These are phyloP conservation scores for Catajapyx aquilonaris DNA, from an alignment of 1,140 invertebrate genomes.

Conservation along the genomic window DNA sequence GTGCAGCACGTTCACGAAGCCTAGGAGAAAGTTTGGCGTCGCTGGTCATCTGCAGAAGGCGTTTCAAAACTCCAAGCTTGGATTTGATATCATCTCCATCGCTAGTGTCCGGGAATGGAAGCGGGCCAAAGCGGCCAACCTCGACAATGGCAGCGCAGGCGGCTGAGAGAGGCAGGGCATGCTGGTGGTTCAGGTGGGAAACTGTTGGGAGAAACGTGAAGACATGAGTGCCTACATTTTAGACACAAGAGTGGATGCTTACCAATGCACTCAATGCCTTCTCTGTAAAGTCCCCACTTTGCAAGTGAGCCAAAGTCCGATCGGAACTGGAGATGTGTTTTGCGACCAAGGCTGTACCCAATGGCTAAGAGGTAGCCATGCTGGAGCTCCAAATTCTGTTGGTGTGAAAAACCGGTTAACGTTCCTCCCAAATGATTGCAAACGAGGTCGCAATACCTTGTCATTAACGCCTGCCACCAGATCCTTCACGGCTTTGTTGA, in stretches of 20 bases:
- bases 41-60: slow-evolving; percentile 33
- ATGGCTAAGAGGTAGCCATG: slow-evolving; percentile 47
- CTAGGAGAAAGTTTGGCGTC: slow-evolving; percentile 37
- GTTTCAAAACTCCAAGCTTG: slow-evolving; percentile 34
- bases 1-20: slow-evolving; percentile 46
- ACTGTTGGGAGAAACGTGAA: no score
- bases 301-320: slow-evolving; percentile 15
- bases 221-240: no score
- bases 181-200: slow-evolving; percentile 31
- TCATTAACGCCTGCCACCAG: slow-evolving; percentile 16
- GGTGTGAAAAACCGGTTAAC: no score
- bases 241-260: no score
- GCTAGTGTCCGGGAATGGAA: slow-evolving; percentile 34
- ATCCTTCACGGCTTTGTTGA: slow-evolving; percentile 15
- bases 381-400: slow-evolving; percentile 34
- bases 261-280: slow-evolving; percentile 32
- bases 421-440: no score
- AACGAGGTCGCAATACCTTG: slow-evolving; percentile 28
- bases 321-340: slow-evolving; percentile 26
- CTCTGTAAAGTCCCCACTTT: slow-evolving; percentile 28
- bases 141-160: slow-evolving; percentile 42
- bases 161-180: slow-evolving; percentile 32
- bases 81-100: slow-evolving; percentile 23
- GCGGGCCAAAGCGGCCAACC: slow-evolving; percentile 35
- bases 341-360: slow-evolving; percentile 40